Evolutionary conservation across 1,140 invertebrate genomes (phyloP).

Genomic region (Drosophila azteca): DNA sequence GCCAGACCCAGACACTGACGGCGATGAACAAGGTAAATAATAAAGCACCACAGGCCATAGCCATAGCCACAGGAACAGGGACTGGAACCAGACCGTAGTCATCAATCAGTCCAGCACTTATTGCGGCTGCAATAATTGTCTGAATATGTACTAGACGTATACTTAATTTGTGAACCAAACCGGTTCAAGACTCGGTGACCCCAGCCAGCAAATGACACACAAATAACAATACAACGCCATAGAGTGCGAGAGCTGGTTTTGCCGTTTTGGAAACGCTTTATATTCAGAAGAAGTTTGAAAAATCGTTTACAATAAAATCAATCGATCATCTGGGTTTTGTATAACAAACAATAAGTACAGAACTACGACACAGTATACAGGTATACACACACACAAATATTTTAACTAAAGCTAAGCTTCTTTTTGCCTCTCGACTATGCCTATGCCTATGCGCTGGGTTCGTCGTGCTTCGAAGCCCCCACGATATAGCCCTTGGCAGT

Average conservation of each 20-base stretch:
- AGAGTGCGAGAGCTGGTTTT: constrained; percentile 8
- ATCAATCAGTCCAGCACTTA: too few species aligned
- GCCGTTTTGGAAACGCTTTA: constrained; percentile 64
- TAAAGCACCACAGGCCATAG: constrained; percentile 4
- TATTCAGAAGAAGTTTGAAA: constrained; percentile 55
- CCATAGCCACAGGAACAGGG: constrained; percentile 2
- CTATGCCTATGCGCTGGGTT: constrained; percentile 28
- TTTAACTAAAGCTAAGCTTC: constrained; percentile 61
- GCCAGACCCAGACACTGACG: constrained; percentile 19
- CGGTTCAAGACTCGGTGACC: constrained; percentile 50
- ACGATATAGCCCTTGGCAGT: constrained; percentile 93
- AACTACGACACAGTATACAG: constrained; percentile 49
- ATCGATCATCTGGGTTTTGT: constrained; percentile 63
- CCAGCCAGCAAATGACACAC: constrained; percentile 24
- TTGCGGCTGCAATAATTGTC: constrained; percentile 7
- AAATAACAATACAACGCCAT: constrained; percentile 2
- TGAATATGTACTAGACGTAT: constrained; percentile 40
- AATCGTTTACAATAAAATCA: constrained; percentile 66
- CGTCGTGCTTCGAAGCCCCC: constrained; percentile 55
- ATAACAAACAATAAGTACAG: constrained; percentile 81
- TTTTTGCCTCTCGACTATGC: constrained; percentile 23
- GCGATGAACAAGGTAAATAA: constrained; percentile 35
- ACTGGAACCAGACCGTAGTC: neutral
- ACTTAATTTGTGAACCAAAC: constrained; percentile 63
- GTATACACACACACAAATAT: constrained; percentile 49